Evolutionary conservation across 37 sponge, comb jelly and placozoan species (phyloP).

Genomic region (Haliclona indistincta): DNA sequence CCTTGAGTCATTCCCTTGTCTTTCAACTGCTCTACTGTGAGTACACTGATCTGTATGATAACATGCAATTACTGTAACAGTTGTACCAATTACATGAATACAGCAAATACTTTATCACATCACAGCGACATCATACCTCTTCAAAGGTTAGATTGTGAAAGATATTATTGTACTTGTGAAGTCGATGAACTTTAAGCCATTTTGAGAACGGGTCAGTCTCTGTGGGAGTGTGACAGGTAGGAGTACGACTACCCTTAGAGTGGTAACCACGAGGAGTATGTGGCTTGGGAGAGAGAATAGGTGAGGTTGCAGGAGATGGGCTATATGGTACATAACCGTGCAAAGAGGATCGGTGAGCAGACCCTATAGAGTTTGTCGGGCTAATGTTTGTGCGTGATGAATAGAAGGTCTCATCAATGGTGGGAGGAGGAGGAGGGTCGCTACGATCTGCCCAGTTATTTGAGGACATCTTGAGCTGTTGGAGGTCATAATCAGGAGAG

Average conservation of each 20-base stretch:
- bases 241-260: slow-evolving; percentile 15
- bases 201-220: slow-evolving; percentile 47
- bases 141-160: slow-evolving; percentile 69
- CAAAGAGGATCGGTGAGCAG: no score
- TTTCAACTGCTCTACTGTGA: slow-evolving; percentile 52
- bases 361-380: no score
- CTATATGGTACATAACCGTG: no score
- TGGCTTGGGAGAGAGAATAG: slow-evolving; percentile 24
- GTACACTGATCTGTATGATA: slow-evolving; percentile 28
- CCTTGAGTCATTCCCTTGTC: slow-evolving; percentile 69
- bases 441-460: no score
- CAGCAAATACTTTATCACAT: slow-evolving; percentile 8
- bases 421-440: background rate
- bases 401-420: no score
- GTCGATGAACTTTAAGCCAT: slow-evolving; percentile 71
- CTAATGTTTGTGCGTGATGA: no score
- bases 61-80: slow-evolving; percentile 1
- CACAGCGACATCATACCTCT: slow-evolving; percentile 37
- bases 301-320: slow-evolving; percentile 45
- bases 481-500: background rate
- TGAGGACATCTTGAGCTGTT: background rate
- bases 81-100: background rate
- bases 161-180: slow-evolving; percentile 70
- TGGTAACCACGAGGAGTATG: background rate
- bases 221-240: slow-evolving; percentile 16